phyloP scores from a whole-genome alignment of 2,888 invertebrate genomes.

The Aporophyla lueneburgensis region DNA sequence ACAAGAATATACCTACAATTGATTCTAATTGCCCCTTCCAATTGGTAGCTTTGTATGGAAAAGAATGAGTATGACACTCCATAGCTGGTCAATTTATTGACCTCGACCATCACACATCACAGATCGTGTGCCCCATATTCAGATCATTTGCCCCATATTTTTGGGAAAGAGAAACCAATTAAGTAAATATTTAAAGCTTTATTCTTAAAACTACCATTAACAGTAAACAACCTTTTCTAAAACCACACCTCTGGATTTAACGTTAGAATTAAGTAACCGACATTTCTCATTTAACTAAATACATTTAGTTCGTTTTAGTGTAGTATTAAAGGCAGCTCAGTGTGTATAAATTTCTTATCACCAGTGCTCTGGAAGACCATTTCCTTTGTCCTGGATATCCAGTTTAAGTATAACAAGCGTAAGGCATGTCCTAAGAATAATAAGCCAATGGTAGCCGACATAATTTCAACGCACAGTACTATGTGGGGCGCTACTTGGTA shows the following conservation, averaged over 20 bases:
- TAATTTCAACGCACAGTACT: conserved; percentile 66
- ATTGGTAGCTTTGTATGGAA: background rate
- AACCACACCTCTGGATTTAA: conserved; percentile 27
- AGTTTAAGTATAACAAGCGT: conserved; percentile 30
- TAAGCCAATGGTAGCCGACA: conserved; percentile 66
- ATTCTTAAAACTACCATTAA: conserved; percentile 28
- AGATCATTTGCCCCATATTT: too few relatives aligned
- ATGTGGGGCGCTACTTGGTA: conserved; percentile 73
- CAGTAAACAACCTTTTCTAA: background rate
- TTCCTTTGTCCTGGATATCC: background rate
- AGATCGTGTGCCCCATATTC: too few relatives aligned
- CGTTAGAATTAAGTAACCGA: background rate
- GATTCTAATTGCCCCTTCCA: background rate
- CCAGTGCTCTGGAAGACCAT: conserved; percentile 32
- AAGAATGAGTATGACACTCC: background rate
- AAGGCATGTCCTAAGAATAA: conserved; percentile 64
- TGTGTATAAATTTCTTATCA: background rate
- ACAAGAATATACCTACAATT: background rate
- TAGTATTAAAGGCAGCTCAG: conserved; percentile 23
- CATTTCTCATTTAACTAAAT: background rate
- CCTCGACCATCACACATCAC: background rate
- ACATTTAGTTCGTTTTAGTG: background rate
- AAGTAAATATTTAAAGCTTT: conserved; percentile 16
- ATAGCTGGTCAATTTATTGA: background rate
- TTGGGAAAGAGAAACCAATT: background rate